A percentile compares a stretch with the other conserved stretches of the same genome.
These are phyloP conservation scores for Phalloptychus januarius DNA, from an alignment of 2,797 vertebrate genomes.

Conservation along the genomic window DNA sequence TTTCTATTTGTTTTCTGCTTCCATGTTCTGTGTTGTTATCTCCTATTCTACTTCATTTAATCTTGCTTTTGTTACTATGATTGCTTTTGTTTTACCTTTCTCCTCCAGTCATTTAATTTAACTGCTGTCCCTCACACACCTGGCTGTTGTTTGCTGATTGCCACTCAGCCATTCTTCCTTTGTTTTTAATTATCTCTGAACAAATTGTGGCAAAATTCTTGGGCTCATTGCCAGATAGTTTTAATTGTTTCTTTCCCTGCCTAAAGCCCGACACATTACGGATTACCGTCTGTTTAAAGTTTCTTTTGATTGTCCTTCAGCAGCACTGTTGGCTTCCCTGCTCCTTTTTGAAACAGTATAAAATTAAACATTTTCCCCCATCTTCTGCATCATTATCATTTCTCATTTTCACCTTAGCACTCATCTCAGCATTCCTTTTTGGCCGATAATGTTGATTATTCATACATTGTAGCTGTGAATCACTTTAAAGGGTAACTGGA, in stretches of 20 bases:
- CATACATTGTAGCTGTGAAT: conserved; percentile 12
- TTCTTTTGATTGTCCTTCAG: background rate
- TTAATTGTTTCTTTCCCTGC: conserved; percentile 2
- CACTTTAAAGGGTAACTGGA: conserved; percentile 2
- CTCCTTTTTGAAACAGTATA: background rate
- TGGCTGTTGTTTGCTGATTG: conserved; percentile 11
- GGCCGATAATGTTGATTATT: background rate
- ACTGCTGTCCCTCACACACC: conserved; percentile 6
- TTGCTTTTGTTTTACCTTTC: background rate
- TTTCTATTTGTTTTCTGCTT: background rate
- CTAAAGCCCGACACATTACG: background rate
- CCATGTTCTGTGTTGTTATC: background rate
- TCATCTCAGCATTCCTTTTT: background rate
- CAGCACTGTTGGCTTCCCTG: background rate
- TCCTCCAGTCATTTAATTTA: background rate
- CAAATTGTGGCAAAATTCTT: background rate
- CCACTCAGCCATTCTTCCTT: conserved; percentile 5
- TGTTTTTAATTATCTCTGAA: background rate
- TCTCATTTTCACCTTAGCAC: background rate
- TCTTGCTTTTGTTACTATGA: background rate
- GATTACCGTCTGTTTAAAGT: background rate
- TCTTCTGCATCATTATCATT: background rate
- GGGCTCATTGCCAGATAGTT: background rate
- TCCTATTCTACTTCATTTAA: background rate
- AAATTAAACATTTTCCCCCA: background rate